Percentiles rank a stretch among this genome's conserved stretches.
Evolutionary conservation across 1,140 invertebrate species (phyloP).

Genomic region (Calliphora vicina): DNA sequence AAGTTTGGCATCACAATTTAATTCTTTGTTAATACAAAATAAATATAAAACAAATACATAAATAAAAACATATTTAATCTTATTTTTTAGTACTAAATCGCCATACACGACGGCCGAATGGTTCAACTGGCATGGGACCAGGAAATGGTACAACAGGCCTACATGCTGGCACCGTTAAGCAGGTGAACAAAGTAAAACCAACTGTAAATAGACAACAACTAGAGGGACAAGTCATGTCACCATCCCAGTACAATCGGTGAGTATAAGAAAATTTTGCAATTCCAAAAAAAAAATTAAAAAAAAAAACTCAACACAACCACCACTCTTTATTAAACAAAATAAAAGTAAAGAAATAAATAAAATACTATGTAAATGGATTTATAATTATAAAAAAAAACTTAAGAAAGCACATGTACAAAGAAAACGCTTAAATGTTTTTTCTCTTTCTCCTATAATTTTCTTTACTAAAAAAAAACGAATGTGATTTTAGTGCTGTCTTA

Average conservation of each 20-base stretch:
- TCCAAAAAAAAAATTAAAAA: background rate
- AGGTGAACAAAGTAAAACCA: conserved; percentile 87
- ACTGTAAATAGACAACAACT: conserved; percentile 77
- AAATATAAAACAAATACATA: too few relatives aligned
- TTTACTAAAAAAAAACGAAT: background rate
- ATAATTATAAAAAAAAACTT: background rate
- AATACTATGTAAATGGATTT: background rate
- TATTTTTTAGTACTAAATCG: conserved; percentile 65
- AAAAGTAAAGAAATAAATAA: conserved; percentile 6
- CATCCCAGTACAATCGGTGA: conserved; percentile 64
- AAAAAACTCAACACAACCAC: background rate
- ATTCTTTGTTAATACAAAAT: too few relatives aligned
- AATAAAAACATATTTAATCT: too few relatives aligned
- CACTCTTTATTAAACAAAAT: background rate
- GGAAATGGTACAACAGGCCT: conserved; percentile 72
- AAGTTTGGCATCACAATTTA: too few relatives aligned
- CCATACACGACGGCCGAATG: conserved; percentile 70
- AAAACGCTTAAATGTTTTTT: conserved; percentile 30
- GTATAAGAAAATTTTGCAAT: conserved; percentile 37
- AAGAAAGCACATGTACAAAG: conserved; percentile 7
- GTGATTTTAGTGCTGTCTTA: conserved; percentile 8
- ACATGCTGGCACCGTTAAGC: conserved; percentile 74
- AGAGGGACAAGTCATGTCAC: conserved; percentile 68
- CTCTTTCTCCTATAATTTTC: conserved; percentile 1
- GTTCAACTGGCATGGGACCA: conserved; percentile 41